phyloP scores from a whole-genome alignment of 2,113 vertebrate species.

The Heterocephalus glaber region DNA sequence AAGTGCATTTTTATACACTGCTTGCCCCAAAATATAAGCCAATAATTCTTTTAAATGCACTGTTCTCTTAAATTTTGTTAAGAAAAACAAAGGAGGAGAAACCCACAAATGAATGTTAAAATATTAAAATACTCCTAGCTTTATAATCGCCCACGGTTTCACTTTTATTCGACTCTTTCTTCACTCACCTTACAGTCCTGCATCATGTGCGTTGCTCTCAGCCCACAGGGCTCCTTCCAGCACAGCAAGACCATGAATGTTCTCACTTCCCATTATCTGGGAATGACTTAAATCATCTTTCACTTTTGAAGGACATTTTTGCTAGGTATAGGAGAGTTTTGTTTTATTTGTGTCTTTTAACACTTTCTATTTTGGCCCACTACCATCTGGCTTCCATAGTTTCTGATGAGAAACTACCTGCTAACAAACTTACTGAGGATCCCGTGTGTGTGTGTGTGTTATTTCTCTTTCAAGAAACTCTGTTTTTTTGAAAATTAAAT shows the following conservation, averaged over 20 bases:
- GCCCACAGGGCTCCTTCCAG: too few species aligned
- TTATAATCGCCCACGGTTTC: neutral
- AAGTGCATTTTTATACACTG: neutral
- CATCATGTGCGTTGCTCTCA: neutral
- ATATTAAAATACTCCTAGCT: neutral
- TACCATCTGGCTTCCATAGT: neutral
- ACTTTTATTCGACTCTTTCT: neutral
- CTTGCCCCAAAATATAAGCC: neutral
- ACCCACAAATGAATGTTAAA: neutral
- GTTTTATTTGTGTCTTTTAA: neutral
- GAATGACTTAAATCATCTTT: neutral
- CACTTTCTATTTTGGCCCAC: neutral
- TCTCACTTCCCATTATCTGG: neutral
- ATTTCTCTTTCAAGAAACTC: neutral
- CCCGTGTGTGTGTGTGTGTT: too few species aligned
- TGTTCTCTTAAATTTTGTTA: neutral
- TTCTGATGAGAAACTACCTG: neutral
- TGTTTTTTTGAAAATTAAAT: neutral
- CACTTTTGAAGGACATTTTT: neutral
- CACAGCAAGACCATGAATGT: neutral
- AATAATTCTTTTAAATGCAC: neutral
- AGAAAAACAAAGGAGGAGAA: neutral
- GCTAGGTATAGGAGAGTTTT: neutral
- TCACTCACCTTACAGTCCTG: neutral
- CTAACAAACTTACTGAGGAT: neutral